Conservation (phyloP, 2,888 invertebrate genomes). For the Pammene fasciana region DNA sequence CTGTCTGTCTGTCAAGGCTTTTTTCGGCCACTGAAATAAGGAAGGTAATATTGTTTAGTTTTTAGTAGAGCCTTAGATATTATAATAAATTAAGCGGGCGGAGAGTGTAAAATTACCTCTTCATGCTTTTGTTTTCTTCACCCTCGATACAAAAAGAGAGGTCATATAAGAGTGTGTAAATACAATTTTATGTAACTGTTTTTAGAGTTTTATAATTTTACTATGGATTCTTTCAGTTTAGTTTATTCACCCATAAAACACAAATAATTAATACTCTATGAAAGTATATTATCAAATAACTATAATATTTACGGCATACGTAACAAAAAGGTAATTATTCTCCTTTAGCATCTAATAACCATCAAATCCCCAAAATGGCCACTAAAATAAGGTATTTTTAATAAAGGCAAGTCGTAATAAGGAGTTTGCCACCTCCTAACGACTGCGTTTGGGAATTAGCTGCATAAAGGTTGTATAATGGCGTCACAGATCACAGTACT, state of each 20-base stretch:
- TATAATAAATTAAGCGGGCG: too few relatives aligned
- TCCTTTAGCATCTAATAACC: conserved; percentile 32
- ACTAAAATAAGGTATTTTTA: conserved; percentile 36
- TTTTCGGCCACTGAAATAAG: background rate
- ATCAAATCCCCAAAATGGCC: conserved; percentile 31
- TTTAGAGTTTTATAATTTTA: too few relatives aligned
- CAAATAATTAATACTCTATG: background rate
- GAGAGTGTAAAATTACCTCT: too few relatives aligned
- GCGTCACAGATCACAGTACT: conserved; percentile 3
- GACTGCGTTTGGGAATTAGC: conserved; percentile 40
- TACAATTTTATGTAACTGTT: too few relatives aligned
- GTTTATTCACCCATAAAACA: background rate
- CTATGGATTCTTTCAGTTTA: too few relatives aligned
- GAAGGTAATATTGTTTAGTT: background rate
- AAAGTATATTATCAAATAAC: conserved; percentile 4
- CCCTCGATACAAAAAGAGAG: too few relatives aligned
- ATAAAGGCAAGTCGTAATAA: conserved; percentile 39
- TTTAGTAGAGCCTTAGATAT: too few relatives aligned
- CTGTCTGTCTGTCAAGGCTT: background rate
- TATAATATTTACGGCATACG: background rate
- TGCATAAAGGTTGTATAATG: conserved; percentile 39
- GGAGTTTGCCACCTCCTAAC: conserved; percentile 41
- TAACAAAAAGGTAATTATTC: conserved; percentile 21
- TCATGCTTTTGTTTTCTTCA: too few relatives aligned
- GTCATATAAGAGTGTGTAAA: too few relatives aligned